These are phyloP conservation scores for Gymnothorax reevesii DNA, from an alignment of 2,797 vertebrate species.

Conservation along the genomic window DNA sequence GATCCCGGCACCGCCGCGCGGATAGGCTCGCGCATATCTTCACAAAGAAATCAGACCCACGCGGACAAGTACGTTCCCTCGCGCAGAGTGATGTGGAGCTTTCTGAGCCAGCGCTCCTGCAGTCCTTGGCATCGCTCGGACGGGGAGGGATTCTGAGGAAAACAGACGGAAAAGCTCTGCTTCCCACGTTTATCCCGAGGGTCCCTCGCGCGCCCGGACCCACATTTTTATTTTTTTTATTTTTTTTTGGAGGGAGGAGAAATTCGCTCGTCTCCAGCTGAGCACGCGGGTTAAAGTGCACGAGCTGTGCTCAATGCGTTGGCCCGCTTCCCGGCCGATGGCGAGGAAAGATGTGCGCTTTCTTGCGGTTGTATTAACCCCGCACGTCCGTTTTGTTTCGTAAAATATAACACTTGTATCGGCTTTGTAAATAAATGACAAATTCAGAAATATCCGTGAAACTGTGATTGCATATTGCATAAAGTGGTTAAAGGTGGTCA, in stretches of 20 bases:
- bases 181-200: slow-evolving; percentile 79
- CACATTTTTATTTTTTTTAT: slow-evolving; percentile 1
- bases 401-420: too few species aligned
- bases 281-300: slow-evolving; percentile 29
- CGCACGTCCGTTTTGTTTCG: background rate
- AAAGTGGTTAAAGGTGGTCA: background rate
- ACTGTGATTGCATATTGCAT: too few species aligned
- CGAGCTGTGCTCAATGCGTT: slow-evolving; percentile 18
- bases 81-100: background rate
- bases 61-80: slow-evolving; percentile 8
- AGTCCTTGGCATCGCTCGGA: background rate
- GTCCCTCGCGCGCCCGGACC: slow-evolving; percentile 49
- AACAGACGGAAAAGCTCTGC: slow-evolving; percentile 76
- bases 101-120: background rate
- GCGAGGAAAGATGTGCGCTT: background rate
- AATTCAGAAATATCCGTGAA: background rate
- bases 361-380: background rate
- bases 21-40: slow-evolving; percentile 23
- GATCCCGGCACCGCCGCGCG: slow-evolving; percentile 59
- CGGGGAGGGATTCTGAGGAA: slow-evolving; percentile 23
- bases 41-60: slow-evolving; percentile 22
- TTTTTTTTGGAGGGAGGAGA: slow-evolving; percentile 18
- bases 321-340: background rate
- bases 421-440: background rate
- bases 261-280: slow-evolving; percentile 1